Percentiles rank a stretch among this genome's conserved stretches.
These are phyloP conservation scores for Drosophila aff. DNA, from an alignment of 1,140 invertebrate genomes.

Conservation along the genomic window DNA sequence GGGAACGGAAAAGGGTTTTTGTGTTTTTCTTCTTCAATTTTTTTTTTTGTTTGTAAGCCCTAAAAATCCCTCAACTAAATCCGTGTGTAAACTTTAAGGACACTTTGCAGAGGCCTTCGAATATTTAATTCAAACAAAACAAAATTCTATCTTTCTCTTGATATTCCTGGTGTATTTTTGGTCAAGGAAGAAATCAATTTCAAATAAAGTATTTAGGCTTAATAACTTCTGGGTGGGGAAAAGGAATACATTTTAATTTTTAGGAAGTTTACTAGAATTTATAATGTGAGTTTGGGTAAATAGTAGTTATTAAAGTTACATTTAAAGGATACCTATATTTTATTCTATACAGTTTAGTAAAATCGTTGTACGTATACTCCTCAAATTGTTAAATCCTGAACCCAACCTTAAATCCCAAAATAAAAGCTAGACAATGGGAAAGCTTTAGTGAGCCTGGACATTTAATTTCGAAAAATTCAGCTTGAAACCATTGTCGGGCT, in stretches of 20 bases:
- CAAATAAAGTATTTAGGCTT: conserved; percentile 32
- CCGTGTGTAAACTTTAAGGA: conserved; percentile 76
- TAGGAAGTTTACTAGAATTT: background rate
- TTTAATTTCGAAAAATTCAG: conserved; percentile 33
- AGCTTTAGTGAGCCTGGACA: conserved; percentile 8
- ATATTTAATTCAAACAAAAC: conserved; percentile 59
- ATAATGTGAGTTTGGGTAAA: background rate
- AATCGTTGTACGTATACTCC: background rate
- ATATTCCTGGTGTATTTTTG: background rate
- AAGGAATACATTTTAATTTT: conserved; percentile 1
- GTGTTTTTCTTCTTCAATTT: conserved; percentile 28
- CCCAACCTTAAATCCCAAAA: background rate
- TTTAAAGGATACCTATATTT: background rate
- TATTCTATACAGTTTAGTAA: background rate
- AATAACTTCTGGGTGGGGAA: background rate
- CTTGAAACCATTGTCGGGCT: conserved; percentile 26
- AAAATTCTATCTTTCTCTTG: conserved; percentile 28
- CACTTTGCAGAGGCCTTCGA: conserved; percentile 63
- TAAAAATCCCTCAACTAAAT: conserved; percentile 68
- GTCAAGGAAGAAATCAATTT: conserved; percentile 10
- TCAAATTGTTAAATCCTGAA: background rate
- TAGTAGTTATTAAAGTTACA: background rate
- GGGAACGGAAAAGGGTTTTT: conserved; percentile 42
- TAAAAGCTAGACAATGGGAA: conserved; percentile 27
- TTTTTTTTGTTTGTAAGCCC: conserved; percentile 28